Base-by-base conservation (phyloP, 1,140 invertebrate genomes). In the Plodia interpunctella region DNA sequence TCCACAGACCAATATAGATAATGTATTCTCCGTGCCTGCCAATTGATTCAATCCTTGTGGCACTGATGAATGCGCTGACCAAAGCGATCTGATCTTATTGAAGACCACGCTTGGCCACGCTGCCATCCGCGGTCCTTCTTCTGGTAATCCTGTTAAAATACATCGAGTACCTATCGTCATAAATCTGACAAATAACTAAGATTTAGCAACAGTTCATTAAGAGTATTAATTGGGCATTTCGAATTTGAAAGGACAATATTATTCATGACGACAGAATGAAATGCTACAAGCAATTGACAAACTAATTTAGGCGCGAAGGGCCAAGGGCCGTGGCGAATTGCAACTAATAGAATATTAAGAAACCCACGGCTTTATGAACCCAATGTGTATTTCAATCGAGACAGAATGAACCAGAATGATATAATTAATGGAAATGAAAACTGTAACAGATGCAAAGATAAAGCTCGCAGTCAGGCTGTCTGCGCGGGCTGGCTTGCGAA, bases 71-170 rank as follows among this genome's bases (percentile, higher is more conserved):
- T 94, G 94, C 66, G 92, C 92, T 66, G 92, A 94, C 95, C 95
- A 96, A 57, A 97, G 88, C 10, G 95, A 96, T 77, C 95, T 94
- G 81, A 96, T 96, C 91, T 96, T 97, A 74, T 94, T 94, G 72
- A 96, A 92, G 58, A 96, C 94, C 65, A 95, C 86, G 54, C 94
- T 94, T 20, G 94, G 94, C 93, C 95, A 95, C 67, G 93, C 91
- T 72, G 91, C 84, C 58, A 73, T 87, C 56, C 87, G 70, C 13
- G 84, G 82, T 44, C 87, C 84, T 68, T 89, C 87, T 60, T 89
- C 86, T 60, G 86, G 84, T 55, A 89, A 65, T 60, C 86, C 86
- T 89, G 86, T 79, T 66, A 72, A 11, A 78, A 72, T 65, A 75
- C 58, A 68, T 58, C 56, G 60, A 49, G 21, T 11, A 25, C 20